Evolutionary conservation across 2,888 invertebrate genomes (phyloP).

Genomic region (Eupithecia exiguata): DNA sequence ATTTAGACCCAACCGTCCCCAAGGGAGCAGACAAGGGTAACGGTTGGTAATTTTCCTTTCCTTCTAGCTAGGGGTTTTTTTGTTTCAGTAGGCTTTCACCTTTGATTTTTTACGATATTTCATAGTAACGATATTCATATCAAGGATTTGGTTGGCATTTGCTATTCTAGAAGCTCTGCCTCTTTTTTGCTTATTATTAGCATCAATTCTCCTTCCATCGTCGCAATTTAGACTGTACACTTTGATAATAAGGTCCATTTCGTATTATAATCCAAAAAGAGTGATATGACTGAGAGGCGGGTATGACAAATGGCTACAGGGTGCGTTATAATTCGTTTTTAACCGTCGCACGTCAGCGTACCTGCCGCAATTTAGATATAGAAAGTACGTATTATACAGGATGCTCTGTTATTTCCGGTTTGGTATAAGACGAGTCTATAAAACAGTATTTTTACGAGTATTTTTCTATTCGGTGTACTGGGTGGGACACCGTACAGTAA

Average conservation of each 20-base stretch:
- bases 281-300: slow-evolving; percentile 38
- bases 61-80: too few relatives aligned
- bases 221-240: background rate
- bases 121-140: background rate
- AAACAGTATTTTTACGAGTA: background rate
- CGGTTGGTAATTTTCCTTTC: too few relatives aligned
- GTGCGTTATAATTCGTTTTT: slow-evolving; percentile 79
- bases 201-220: background rate
- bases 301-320: slow-evolving; percentile 78
- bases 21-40: too few relatives aligned
- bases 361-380: slow-evolving; percentile 56
- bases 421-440: background rate
- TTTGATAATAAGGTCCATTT: slow-evolving; percentile 13
- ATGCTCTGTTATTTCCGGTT: slow-evolving; percentile 30
- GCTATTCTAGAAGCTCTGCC: background rate
- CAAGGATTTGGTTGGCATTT: background rate
- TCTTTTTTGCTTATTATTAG: background rate
- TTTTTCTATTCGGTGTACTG: background rate
- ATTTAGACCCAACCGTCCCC: too few relatives aligned
- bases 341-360: slow-evolving; percentile 77
- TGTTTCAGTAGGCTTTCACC: too few relatives aligned
- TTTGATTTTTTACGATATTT: background rate
- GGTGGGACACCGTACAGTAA: too few relatives aligned
- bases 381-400: slow-evolving; percentile 47
- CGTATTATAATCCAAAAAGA: background rate